These are phyloP conservation scores for Troides helena DNA, from an alignment of 2,888 invertebrate species.

Conservation along the genomic window DNA sequence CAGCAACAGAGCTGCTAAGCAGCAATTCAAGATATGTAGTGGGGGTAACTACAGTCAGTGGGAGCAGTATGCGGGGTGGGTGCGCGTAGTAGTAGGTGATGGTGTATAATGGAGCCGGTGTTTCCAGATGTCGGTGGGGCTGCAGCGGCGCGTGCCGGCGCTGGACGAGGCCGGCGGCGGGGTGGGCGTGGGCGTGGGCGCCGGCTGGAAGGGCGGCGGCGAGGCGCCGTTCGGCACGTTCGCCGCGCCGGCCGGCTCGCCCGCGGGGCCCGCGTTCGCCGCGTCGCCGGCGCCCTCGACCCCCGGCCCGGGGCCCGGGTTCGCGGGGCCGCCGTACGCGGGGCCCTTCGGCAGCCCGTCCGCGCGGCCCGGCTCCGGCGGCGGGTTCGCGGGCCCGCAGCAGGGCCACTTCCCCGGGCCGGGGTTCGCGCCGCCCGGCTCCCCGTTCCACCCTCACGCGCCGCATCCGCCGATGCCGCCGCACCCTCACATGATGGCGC, in stretches of 20 bases:
- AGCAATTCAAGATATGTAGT: no score
- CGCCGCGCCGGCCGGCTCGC: constrained; percentile 90
- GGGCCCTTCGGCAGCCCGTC: constrained; percentile 84
- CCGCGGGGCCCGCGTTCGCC: constrained; percentile 85
- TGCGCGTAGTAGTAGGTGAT: background rate
- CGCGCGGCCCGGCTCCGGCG: constrained; percentile 88
- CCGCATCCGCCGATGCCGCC: constrained; percentile 94
- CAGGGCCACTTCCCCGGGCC: constrained; percentile 86
- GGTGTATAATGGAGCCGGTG: background rate
- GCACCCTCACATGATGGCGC: constrained; percentile 76
- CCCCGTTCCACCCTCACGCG: constrained; percentile 90
- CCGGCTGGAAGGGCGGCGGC: constrained; percentile 86
- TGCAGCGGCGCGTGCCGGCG: constrained; percentile 88
- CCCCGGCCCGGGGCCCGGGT: constrained; percentile 87
- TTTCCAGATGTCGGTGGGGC: constrained; percentile 84
- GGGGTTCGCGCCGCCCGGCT: constrained; percentile 86
- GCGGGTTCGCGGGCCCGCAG: constrained; percentile 86
- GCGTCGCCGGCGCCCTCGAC: constrained; percentile 85
- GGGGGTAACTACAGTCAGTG: no score
- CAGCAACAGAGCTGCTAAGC: no score
- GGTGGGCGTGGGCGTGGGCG: constrained; percentile 52
- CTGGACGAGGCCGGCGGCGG: constrained; percentile 73
- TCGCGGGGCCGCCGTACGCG: constrained; percentile 85
- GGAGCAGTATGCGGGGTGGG: no score
- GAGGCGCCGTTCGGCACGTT: constrained; percentile 85